These are phyloP conservation scores for Budorcas taxicolor DNA, from an alignment of 2,113 vertebrate genomes.

Conservation along the genomic window DNA sequence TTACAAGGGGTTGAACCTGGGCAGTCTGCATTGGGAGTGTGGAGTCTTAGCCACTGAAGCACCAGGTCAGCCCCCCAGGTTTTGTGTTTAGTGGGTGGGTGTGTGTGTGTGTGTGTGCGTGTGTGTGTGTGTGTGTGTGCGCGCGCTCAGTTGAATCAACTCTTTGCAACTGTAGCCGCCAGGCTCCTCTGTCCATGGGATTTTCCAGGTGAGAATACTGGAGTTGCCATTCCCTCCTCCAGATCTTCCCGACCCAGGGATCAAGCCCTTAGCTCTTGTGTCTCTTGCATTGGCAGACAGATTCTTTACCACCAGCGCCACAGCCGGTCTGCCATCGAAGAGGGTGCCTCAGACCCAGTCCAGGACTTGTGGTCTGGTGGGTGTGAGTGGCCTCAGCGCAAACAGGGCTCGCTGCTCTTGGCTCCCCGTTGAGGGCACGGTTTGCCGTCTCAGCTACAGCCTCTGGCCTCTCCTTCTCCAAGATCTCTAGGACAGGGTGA, in stretches of 20 bases:
- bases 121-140: fast-evolving
- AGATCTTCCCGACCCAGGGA: background rate
- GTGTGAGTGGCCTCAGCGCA: fast-evolving
- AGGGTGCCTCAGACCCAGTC: background rate
- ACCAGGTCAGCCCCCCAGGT: background rate
- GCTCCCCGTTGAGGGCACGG: too few relatives aligned
- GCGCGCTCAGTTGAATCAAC: background rate
- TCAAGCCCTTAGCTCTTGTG: background rate
- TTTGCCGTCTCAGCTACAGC: background rate
- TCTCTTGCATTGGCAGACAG: background rate
- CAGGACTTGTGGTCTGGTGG: background rate
- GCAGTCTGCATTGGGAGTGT: background rate
- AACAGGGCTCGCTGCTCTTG: background rate
- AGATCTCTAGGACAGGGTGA: background rate
- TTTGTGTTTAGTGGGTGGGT: background rate
- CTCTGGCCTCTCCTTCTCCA: background rate
- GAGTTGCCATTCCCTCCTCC: background rate
- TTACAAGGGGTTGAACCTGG: background rate
- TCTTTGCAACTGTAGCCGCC: background rate
- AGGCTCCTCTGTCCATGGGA: background rate
- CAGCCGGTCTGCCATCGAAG: background rate
- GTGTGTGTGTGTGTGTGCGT: background rate
- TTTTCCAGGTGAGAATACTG: background rate
- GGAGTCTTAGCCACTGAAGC: background rate
- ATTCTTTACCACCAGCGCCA: background rate